Evolutionary conservation across 37 sponge, comb jelly and placozoan genomes (phyloP).

Genomic region (Geodia barretti): DNA sequence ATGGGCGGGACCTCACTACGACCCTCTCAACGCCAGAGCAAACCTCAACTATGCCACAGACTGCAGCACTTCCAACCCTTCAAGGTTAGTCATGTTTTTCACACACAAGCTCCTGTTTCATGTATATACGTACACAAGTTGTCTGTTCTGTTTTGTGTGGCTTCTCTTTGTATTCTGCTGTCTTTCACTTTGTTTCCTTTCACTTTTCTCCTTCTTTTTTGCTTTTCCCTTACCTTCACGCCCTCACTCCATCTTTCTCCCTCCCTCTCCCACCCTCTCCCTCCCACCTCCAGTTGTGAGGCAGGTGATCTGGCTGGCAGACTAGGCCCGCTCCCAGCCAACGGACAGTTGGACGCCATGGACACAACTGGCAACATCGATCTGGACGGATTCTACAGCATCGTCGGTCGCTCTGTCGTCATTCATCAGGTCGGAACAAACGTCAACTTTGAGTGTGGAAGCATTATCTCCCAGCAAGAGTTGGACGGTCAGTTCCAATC

Average conservation of each 20-base stretch:
- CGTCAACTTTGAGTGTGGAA: constrained; percentile 47
- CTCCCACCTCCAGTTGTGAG: constrained; percentile 39
- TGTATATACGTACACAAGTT: no score
- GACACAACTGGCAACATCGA: constrained; percentile 23
- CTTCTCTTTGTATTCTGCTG: no score
- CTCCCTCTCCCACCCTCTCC: not conserved
- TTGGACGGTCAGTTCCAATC: not conserved
- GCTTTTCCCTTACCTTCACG: not conserved
- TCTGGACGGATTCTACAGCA: constrained; percentile 27
- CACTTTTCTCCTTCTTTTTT: not conserved
- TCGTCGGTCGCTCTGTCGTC: constrained; percentile 56
- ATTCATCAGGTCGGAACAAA: constrained; percentile 18
- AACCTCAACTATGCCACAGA: constrained; percentile 6
- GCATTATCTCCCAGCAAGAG: constrained; percentile 14
- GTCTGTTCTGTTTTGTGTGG: no score
- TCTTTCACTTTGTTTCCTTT: no score
- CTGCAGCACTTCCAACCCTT: constrained; percentile 13
- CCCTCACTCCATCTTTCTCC: not conserved
- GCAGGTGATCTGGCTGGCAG: constrained; percentile 66
- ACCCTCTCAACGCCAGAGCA: constrained; percentile 23
- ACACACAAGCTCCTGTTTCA: no score
- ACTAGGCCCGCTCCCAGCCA: constrained; percentile 38
- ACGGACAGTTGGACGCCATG: not conserved
- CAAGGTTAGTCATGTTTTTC: not conserved
- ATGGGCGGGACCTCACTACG: constrained; percentile 49